Base-by-base conservation (phyloP, 2,113 vertebrate species). In the Rhinogobius similis region DNA sequence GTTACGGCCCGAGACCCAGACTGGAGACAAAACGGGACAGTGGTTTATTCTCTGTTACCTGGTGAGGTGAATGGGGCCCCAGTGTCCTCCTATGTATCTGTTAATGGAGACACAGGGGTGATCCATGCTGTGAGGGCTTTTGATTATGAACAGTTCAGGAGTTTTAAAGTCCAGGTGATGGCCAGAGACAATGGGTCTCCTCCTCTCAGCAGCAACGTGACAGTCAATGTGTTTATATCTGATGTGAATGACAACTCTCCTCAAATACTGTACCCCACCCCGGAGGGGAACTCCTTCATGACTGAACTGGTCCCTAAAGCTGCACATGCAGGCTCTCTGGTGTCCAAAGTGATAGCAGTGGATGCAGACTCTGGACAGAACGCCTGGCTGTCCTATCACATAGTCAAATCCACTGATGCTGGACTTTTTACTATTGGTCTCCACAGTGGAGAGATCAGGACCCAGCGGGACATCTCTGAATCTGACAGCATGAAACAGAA, bases 41-140 rank as follows among this genome's bases (percentile, higher is more conserved):
- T 83, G 61, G 71, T 83, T 81, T 86, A 86, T 73, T 78, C 76
- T 61, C 67, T 95, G 46, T 73, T 86, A 26, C 27, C 90, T 21
- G 83, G 71, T 65, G 89, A 82, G 26, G 77, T 82, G 69, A 81
- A 82, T 70, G 82, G 79, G 67, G 90, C 92, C 46, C 84, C 94
- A 39, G 94, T 94, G 41, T 93, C 92, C 43, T 94, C 92, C 13
- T 92, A 87, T 58, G 8, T 94, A 1, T 94, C 93, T 44, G 90
- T 95, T 27, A 94, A 93, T 46, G 89, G 91, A 53, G 91, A 91
- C 56, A 93, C 89, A 3, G 93, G 94, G 0, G 66, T 88, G 65
- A 78, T 95, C 36, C 93, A 93, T 79, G 90, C 93, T 36, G 70
- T 92, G 65, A 81, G 71, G 38, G 88, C 94, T 38, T 94, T 94